Conservation (phyloP, 1,140 invertebrate species). For the Teleogryllus occipitalis region DNA sequence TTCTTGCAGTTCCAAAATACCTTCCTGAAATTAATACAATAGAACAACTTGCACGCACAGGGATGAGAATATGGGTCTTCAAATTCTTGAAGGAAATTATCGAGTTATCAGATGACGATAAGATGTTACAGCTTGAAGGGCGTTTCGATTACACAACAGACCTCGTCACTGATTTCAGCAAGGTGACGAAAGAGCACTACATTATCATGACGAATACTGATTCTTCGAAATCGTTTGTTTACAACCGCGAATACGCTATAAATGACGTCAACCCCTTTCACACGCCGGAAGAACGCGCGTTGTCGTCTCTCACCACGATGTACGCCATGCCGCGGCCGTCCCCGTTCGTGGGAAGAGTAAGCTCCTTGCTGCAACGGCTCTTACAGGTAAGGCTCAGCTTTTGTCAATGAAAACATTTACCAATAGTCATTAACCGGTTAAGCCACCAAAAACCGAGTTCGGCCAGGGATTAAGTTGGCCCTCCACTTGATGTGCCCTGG, state of each 20-base stretch:
- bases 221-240: not conserved
- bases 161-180: no score
- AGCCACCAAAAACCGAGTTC: no score
- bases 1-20: not conserved
- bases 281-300: not conserved
- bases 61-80: conserved; percentile 26
- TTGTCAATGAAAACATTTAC: no score
- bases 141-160: no score
- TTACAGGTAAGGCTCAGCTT: not conserved
- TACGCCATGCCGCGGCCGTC: not conserved
- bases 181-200: no score
- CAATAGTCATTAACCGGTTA: no score
- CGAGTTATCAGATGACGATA: no score
- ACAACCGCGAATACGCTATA: not conserved
- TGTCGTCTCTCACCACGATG: not conserved
- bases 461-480: no score
- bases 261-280: not conserved
- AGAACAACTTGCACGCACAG: conserved; percentile 32
- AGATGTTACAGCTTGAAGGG: no score
- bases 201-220: no score
- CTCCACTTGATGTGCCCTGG: no score
- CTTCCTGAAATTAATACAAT: not conserved
- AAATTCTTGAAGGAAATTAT: not conserved
- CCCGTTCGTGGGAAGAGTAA: not conserved
- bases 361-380: not conserved